Evolutionary conservation across 2,797 vertebrate species (phyloP), one percentile per base, ranked within the genome.

Genomic region (Hoplostethus mediterraneus): DNA sequence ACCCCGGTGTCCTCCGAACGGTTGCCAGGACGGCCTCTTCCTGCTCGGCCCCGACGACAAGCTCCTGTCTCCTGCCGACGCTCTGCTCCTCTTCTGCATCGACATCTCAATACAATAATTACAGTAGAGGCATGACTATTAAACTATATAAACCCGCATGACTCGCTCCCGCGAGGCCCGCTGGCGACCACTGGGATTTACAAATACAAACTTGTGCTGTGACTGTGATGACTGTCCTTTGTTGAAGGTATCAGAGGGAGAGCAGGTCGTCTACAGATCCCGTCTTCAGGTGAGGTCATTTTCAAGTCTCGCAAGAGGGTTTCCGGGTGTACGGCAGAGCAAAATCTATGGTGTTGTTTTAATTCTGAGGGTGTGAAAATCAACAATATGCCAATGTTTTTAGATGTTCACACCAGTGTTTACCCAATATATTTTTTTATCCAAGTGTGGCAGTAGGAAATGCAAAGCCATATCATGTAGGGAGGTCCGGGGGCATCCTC

Each of bases 71-170:
- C 38, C 75, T 4, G 7, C 61, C 0, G 89, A 91, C 6, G 1
- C 79, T 0, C 81, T 94, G 79, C 86, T 95, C 44, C 64, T 95
- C 56, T 92, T 94, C 83, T 94, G 94, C 76, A 93, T 95, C 1
- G 94, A 94, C 70, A 85, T 86, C 57, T 94, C n/a, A n/a, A n/a
- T n/a, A n/a, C n/a, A n/a, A n/a, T n/a, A n/a, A n/a, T n/a, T n/a
- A n/a, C n/a, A n/a, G n/a, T n/a, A n/a, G n/a, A n/a, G n/a, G n/a
- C n/a, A n/a, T n/a, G n/a, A n/a, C n/a, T n/a, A n/a, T n/a, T n/a
- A n/a, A n/a, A n/a, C n/a, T n/a, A n/a, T n/a, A n/a, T n/a, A 68
- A 21, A 40, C 21, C n/a, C 48, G 30, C 64, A 14, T 1, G 6
- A 51, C 17, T 10, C 28, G 1, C 28, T 28, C 28, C 28, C 28